Evolutionary conservation across 2,113 vertebrate species (phyloP), one percentile per base, ranked within the genome.

Genomic region (Crotalus viridis): DNA sequence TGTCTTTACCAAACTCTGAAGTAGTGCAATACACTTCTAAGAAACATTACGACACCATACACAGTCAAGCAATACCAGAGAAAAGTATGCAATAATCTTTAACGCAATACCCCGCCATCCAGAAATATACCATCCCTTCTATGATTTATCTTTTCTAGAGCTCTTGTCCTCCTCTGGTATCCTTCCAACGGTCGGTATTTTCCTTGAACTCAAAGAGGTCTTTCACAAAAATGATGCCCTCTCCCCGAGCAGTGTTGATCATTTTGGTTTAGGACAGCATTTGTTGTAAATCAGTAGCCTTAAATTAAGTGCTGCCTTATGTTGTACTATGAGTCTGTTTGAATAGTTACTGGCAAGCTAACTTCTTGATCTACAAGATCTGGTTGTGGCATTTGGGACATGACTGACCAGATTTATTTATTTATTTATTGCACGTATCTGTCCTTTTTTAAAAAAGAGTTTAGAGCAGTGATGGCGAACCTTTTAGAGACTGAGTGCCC

Each of bases 11-110:
- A 64, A 52, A 51, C 55, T 86, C 85, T 24, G 33, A 22, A 89
- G 43, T 55, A 89, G 89, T 48, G 13, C 48, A 54, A 1, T 26
- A 19, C 22, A 26, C 22, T 51, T 24, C 74, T 19, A 56, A 85
- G 8, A 69, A 24, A 92, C 88, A 90, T 95, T 95, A 94, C 93
- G 93, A 91, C 94, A 94, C 95, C 94, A 21, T 91, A 94, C 17
- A 91, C 91, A 94, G 93, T 90, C 93, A 93, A 94, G 92, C 93
- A 93, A 93, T 91, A 94, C 94, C 59, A 55, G 52, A 48, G 94
- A 93, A 95, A 39, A 24, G 74, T 56, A 81, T 33, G n/a, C 10
- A 10, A 3, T 48, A 13, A 10, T 10, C 17, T 61, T 51, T 61
- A 51, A 17, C 39, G 2, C 22, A 81, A 33, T 52, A 39, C 39